phyloP scores from a whole-genome alignment of 1,140 invertebrate species.

The Epicauta chinensis region DNA sequence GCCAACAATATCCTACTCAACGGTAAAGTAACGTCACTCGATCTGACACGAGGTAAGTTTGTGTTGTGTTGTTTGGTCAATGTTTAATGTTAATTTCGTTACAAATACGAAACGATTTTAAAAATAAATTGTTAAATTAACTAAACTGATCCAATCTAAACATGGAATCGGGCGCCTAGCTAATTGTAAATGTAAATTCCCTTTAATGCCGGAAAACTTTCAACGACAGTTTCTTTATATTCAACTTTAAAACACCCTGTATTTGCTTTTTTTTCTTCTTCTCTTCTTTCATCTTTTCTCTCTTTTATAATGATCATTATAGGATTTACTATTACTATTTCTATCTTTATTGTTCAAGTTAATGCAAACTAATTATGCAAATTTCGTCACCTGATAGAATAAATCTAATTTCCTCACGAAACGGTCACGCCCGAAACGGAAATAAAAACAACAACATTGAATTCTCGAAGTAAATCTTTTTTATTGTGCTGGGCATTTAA shows the following conservation, averaged over 20 bases:
- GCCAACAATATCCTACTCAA: slow-evolving; percentile 81
- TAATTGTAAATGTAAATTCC: slow-evolving; percentile 16
- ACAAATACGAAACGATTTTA: slow-evolving; percentile 4
- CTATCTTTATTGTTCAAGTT: background rate
- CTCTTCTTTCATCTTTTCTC: too few relatives aligned
- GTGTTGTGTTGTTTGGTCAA: too few relatives aligned
- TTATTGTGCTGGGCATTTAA: background rate
- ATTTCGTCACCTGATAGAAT: slow-evolving; percentile 20
- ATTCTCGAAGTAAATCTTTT: background rate
- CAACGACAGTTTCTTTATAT: too few relatives aligned
- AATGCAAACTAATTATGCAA: slow-evolving; percentile 22
- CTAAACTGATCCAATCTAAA: background rate
- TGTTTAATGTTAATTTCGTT: slow-evolving; percentile 13
- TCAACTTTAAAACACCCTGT: too few relatives aligned
- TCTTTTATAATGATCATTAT: too few relatives aligned
- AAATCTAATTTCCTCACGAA: slow-evolving; percentile 12
- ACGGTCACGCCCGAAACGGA: slow-evolving; percentile 1
- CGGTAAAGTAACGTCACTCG: slow-evolving; percentile 92
- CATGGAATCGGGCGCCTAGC: background rate
- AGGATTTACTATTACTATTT: too few relatives aligned
- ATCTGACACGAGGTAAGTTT: slow-evolving; percentile 85
- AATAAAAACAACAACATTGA: background rate
- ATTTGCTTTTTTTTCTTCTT: too few relatives aligned
- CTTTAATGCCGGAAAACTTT: slow-evolving; percentile 9
- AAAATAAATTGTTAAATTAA: background rate